Percentiles rank a stretch among this genome's conserved stretches.
These are phyloP conservation scores for Leptestheria dahalacensis DNA, from an alignment of 1,140 invertebrate genomes.

Conservation along the genomic window DNA sequence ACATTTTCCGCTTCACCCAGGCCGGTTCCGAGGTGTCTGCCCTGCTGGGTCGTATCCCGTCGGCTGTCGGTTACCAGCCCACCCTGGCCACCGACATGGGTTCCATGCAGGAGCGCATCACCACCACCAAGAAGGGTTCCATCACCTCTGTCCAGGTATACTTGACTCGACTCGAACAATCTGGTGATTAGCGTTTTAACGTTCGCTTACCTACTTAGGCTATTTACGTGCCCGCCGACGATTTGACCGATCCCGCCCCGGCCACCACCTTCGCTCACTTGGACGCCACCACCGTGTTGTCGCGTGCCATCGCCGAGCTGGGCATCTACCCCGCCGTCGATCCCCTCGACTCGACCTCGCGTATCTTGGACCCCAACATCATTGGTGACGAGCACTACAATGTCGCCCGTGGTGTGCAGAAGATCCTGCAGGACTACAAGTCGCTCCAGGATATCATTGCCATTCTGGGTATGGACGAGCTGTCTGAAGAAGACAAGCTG, in stretches of 20 bases:
- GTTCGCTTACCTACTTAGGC: no score
- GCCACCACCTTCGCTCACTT: slow-evolving; percentile 98
- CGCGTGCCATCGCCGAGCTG: slow-evolving; percentile 84
- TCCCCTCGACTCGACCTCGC: slow-evolving; percentile 92
- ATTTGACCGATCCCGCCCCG: slow-evolving; percentile 96
- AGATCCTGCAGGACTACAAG: slow-evolving; percentile 94
- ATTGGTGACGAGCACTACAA: slow-evolving; percentile 91
- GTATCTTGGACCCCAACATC: slow-evolving; percentile 96
- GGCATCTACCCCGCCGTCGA: slow-evolving; percentile 98
- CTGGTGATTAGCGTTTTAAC: no score
- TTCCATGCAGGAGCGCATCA: slow-evolving; percentile 99
- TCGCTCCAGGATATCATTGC: slow-evolving; percentile 93
- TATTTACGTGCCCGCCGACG: slow-evolving; percentile 96
- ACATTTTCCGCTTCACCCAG: slow-evolving; percentile 99
- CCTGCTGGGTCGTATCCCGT: slow-evolving; percentile 95
- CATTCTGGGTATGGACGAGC: slow-evolving; percentile 98
- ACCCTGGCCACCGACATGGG: slow-evolving; percentile 98
- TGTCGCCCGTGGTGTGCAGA: slow-evolving; percentile 89
- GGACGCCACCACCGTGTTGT: slow-evolving; percentile 96
- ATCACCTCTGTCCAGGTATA: slow-evolving; percentile 98
- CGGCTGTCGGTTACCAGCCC: slow-evolving; percentile 96
- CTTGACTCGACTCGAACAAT: no score
- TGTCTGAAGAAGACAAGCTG: slow-evolving; percentile 96
- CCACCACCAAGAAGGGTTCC: slow-evolving; percentile 95
- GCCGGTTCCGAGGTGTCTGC: slow-evolving; percentile 96